phyloP scores from a whole-genome alignment of 2,888 invertebrate species.

The Schrankia costaestrigalis region DNA sequence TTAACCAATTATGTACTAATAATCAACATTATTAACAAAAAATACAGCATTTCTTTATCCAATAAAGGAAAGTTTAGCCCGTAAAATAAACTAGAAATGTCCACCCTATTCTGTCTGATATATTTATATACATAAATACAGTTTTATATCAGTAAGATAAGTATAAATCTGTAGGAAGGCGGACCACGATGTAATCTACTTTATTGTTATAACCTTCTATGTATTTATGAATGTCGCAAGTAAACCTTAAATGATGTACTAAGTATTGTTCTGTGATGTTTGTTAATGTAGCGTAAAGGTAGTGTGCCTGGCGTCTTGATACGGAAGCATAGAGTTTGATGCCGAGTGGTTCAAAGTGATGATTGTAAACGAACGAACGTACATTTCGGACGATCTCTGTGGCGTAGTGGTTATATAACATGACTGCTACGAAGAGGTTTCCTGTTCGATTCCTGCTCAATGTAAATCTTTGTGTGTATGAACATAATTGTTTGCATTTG shows the following conservation, averaged over 20 bases:
- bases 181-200: slow-evolving; percentile 54
- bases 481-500: too few species aligned
- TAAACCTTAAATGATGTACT: slow-evolving; percentile 39
- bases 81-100: slow-evolving; percentile 20
- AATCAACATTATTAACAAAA: too few species aligned
- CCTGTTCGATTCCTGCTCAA: too few species aligned
- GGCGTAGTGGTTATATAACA: too few species aligned
- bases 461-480: too few species aligned
- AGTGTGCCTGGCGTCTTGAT: too few species aligned
- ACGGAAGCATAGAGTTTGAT: too few species aligned
- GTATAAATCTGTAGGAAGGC: slow-evolving; percentile 62
- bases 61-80: slow-evolving; percentile 3
- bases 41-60: background rate
- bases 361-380: too few species aligned
- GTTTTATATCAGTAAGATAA: slow-evolving; percentile 67
- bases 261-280: slow-evolving; percentile 30
- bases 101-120: slow-evolving; percentile 49
- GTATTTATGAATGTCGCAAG: slow-evolving; percentile 57
- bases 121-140: slow-evolving; percentile 74
- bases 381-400: too few species aligned
- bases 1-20: too few species aligned
- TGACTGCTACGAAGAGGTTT: too few species aligned
- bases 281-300: background rate
- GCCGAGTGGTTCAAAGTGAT: too few species aligned
- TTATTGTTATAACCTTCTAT: slow-evolving; percentile 58